Conservation (phyloP, 2,888 invertebrate species). For the Amorpha juglandis region DNA sequence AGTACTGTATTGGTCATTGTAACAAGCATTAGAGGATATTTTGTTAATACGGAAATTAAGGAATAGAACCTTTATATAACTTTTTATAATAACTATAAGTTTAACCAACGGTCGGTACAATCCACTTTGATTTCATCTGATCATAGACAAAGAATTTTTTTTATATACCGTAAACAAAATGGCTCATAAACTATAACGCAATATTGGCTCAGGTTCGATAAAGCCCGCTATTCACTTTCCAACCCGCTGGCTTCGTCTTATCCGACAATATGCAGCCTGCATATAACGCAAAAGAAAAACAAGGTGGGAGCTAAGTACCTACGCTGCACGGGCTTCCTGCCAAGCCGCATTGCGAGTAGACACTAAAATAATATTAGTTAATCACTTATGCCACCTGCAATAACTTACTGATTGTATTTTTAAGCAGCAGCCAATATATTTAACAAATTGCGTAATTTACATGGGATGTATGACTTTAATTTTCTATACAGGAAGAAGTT, state of each 20-base stretch:
- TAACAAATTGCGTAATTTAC: too few relatives aligned
- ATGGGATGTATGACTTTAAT: too few relatives aligned
- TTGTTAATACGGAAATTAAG: too few relatives aligned
- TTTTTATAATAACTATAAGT: too few relatives aligned
- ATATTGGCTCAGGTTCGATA: background rate
- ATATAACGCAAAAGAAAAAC: conserved; percentile 13
- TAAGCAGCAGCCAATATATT: too few relatives aligned
- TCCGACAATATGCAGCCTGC: background rate
- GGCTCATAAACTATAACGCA: background rate
- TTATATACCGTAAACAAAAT: background rate
- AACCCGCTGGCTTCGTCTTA: background rate
- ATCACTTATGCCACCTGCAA: background rate
- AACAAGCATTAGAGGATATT: too few relatives aligned
- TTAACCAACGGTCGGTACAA: too few relatives aligned
- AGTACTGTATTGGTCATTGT: too few relatives aligned
- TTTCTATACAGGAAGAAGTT: background rate
- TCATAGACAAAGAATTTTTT: background rate
- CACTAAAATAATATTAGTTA: conserved; percentile 3
- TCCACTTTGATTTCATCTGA: too few relatives aligned
- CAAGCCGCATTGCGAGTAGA: conserved; percentile 13
- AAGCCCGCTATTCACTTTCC: background rate
- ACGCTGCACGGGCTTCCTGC: background rate
- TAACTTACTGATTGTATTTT: background rate
- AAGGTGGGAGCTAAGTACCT: background rate
- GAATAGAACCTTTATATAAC: too few relatives aligned